A percentile compares a stretch with the other conserved stretches of the same genome.
These are phyloP conservation scores for Sinopyrophorus schimmeli DNA, from an alignment of 2,888 invertebrate species.

Conservation along the genomic window DNA sequence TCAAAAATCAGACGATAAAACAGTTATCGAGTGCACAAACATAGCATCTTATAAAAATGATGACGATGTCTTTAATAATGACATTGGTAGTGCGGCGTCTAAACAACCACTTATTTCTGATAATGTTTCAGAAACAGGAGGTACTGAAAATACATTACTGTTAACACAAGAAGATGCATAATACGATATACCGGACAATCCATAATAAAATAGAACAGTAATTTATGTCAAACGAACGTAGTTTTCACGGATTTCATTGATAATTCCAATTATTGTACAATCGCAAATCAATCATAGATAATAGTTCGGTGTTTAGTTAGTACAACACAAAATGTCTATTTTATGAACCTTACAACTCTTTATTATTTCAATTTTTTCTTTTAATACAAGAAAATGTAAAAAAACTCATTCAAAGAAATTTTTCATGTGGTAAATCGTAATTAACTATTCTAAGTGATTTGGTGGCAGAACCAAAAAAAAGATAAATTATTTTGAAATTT, in stretches of 20 bases:
- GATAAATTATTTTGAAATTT: no score
- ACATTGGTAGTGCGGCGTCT: conserved; percentile 42
- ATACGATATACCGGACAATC: conserved; percentile 26
- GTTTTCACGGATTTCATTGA: conserved; percentile 17
- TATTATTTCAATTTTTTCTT: neutral
- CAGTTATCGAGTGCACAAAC: conserved; percentile 50
- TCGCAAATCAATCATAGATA: conserved; percentile 25
- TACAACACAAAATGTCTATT: conserved; percentile 20
- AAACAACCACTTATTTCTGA: conserved; percentile 44
- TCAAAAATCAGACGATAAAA: conserved; percentile 52
- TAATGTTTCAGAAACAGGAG: conserved; percentile 46
- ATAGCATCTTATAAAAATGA: conserved; percentile 41
- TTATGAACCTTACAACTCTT: conserved; percentile 6
- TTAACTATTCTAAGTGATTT: no score
- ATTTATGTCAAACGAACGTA: conserved; percentile 28
- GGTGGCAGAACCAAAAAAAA: no score
- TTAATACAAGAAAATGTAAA: neutral
- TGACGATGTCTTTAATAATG: conserved; percentile 48
- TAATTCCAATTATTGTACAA: conserved; percentile 26
- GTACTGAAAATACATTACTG: conserved; percentile 48
- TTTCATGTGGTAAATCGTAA: no score
- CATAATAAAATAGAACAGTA: conserved; percentile 24
- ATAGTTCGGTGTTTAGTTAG: conserved; percentile 27
- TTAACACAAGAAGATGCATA: conserved; percentile 46
- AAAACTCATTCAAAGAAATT: no score